Percentiles rank a stretch among this genome's conserved stretches.
These are phyloP conservation scores for Hypanus sabinus DNA, from an alignment of 2,113 vertebrate species.

Conservation along the genomic window DNA sequence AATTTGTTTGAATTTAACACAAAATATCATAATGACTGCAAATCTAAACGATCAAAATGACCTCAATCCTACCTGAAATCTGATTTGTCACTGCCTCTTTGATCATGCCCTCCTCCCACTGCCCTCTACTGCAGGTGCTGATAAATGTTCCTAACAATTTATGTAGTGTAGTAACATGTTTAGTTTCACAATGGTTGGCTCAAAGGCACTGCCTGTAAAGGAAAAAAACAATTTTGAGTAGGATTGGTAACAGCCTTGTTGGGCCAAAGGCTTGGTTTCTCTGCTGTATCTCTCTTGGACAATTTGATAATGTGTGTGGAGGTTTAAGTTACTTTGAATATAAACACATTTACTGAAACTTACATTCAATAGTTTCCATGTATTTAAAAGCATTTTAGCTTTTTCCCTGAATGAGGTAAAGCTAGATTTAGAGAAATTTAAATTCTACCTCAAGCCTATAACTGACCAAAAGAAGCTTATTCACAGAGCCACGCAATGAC, in stretches of 20 bases:
- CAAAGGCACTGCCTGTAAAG: too few relatives aligned
- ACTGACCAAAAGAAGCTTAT: neutral
- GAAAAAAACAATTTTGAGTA: too few relatives aligned
- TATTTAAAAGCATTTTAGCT: neutral
- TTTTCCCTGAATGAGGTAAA: neutral
- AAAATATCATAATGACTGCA: too few relatives aligned
- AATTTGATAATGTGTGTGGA: neutral
- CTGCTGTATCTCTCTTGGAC: too few relatives aligned
- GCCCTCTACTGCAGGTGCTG: neutral
- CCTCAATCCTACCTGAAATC: neutral
- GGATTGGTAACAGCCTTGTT: too few relatives aligned
- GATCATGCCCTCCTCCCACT: neutral
- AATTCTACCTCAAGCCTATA: neutral
- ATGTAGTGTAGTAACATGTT: neutral
- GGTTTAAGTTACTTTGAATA: neutral
- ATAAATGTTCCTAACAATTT: neutral
- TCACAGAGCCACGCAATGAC: neutral
- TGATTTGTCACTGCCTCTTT: too few relatives aligned
- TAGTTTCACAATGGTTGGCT: neutral
- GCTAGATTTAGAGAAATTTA: neutral
- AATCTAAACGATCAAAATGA: too few relatives aligned
- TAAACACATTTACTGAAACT: neutral
- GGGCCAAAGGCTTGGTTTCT: too few relatives aligned
- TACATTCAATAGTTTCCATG: neutral
- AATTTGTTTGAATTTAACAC: too few relatives aligned